phyloP scores from a whole-genome alignment of 2,888 invertebrate genomes.

The Dyspetes luteomarginatus region DNA sequence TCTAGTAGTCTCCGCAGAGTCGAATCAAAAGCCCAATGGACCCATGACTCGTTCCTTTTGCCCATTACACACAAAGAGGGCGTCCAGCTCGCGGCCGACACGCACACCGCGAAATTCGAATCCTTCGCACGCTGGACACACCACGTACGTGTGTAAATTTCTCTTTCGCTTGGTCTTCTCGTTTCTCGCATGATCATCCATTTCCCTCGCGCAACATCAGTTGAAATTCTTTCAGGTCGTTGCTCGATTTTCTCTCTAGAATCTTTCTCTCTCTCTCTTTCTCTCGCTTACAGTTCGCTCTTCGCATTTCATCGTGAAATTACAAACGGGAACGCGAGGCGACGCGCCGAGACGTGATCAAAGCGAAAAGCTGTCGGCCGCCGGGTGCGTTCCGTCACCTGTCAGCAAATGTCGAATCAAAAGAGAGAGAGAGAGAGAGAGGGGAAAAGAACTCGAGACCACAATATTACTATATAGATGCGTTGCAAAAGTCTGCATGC shows the following conservation, averaged over 20 bases:
- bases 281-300: conserved; percentile 11
- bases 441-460: not conserved
- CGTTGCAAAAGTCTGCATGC: not conserved
- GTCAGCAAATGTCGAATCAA: conserved; percentile 58
- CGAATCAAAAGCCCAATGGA: too few species aligned
- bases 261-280: not conserved
- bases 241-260: not conserved
- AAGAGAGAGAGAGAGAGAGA: not conserved
- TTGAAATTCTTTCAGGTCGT: conserved; percentile 3
- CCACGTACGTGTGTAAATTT: not conserved
- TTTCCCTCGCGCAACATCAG: not conserved
- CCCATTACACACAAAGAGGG: not conserved
- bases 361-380: conserved; percentile 62
- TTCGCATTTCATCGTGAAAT: conserved; percentile 56
- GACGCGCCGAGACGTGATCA: conserved; percentile 64
- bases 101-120: conserved; percentile 25
- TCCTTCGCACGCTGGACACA: conserved; percentile 5
- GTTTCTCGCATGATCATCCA: conserved; percentile 4
- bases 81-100: conserved; percentile 1
- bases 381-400: conserved; percentile 61
- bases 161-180: conserved; percentile 13
- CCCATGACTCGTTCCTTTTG: too few species aligned
- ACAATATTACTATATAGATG: not conserved
- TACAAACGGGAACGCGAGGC: conserved; percentile 52
- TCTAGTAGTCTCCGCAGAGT: too few species aligned